Percentiles rank a stretch among this genome's conserved stretches.
Conservation (phyloP, 2,797 vertebrate genomes). For the Odontamblyopus lacepedii region DNA sequence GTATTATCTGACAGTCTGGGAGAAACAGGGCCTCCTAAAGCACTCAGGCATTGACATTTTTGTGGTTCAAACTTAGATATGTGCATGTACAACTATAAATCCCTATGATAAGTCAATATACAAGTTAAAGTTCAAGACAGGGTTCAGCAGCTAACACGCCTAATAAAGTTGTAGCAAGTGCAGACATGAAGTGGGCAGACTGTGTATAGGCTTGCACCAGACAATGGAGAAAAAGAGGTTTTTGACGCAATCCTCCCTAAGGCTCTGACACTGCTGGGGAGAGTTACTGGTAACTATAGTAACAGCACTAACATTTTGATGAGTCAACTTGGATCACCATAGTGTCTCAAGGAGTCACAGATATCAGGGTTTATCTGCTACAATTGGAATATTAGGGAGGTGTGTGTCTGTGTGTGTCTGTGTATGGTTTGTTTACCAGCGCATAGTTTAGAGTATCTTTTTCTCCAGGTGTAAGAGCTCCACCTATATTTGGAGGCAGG, state of each 20-base stretch:
- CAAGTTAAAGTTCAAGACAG: slow-evolving; percentile 18
- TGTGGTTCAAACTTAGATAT: background rate
- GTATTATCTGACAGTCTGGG: background rate
- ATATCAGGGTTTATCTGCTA: background rate
- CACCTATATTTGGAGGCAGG: slow-evolving; percentile 58
- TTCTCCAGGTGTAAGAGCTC: slow-evolving; percentile 59
- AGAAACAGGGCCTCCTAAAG: background rate
- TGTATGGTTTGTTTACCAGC: background rate
- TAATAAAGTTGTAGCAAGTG: slow-evolving; percentile 40
- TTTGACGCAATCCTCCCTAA: slow-evolving; percentile 24
- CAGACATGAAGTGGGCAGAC: slow-evolving; percentile 44
- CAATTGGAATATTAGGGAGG: slow-evolving; percentile 30
- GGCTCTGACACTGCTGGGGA: slow-evolving; percentile 10
- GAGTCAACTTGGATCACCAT: slow-evolving; percentile 37
- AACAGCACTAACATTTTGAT: slow-evolving; percentile 28
- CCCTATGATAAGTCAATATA: background rate
- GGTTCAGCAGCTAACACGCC: slow-evolving; percentile 47
- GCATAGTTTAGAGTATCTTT: slow-evolving; percentile 25
- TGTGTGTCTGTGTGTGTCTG: background rate
- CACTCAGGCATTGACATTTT: background rate
- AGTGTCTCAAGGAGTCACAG: background rate
- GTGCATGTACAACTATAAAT: background rate
- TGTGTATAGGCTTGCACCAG: slow-evolving; percentile 37
- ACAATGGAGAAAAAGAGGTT: slow-evolving; percentile 24
- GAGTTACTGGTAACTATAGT: slow-evolving; percentile 48